These are phyloP conservation scores for Ectemnius cavifrons DNA, from an alignment of 2,888 invertebrate species.

Conservation along the genomic window DNA sequence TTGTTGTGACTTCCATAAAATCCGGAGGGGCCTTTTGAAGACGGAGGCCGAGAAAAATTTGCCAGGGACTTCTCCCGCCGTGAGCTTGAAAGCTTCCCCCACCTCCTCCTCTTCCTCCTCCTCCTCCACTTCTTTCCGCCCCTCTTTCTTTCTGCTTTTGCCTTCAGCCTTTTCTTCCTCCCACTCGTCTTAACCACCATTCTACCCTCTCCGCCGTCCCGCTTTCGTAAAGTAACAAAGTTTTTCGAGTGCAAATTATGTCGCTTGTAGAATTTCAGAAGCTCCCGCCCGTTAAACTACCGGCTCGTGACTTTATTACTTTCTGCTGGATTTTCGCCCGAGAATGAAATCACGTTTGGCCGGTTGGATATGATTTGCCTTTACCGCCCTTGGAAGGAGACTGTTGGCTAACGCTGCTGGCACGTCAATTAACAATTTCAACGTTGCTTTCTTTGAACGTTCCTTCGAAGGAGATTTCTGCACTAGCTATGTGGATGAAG, in stretches of 20 bases:
- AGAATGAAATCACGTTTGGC: too few species aligned
- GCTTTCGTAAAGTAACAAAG: slow-evolving; percentile 30
- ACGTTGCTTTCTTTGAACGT: too few species aligned
- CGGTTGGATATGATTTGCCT: too few species aligned
- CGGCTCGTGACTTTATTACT: too few species aligned
- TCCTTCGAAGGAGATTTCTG: too few species aligned
- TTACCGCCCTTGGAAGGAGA: not conserved
- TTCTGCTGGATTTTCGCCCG: too few species aligned
- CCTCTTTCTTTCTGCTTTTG: slow-evolving; percentile 1
- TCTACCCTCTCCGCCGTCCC: not conserved
- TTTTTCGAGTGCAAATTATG: slow-evolving; percentile 8
- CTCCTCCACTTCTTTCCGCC: not conserved
- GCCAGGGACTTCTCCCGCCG: slow-evolving; percentile 53
- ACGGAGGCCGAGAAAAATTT: slow-evolving; percentile 58
- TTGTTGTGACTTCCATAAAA: slow-evolving; percentile 70
- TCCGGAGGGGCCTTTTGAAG: slow-evolving; percentile 46
- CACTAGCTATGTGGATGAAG: too few species aligned
- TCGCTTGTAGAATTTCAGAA: too few species aligned
- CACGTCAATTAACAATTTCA: too few species aligned
- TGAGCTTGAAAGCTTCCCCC: slow-evolving; percentile 47
- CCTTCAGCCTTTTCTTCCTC: not conserved
- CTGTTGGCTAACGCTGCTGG: too few species aligned
- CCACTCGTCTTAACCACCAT: too few species aligned
- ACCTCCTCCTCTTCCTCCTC: slow-evolving; percentile 7
- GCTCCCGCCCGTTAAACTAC: too few species aligned